Evolutionary conservation across 2,113 vertebrate genomes (phyloP).

Genomic region (Progne subis): DNA sequence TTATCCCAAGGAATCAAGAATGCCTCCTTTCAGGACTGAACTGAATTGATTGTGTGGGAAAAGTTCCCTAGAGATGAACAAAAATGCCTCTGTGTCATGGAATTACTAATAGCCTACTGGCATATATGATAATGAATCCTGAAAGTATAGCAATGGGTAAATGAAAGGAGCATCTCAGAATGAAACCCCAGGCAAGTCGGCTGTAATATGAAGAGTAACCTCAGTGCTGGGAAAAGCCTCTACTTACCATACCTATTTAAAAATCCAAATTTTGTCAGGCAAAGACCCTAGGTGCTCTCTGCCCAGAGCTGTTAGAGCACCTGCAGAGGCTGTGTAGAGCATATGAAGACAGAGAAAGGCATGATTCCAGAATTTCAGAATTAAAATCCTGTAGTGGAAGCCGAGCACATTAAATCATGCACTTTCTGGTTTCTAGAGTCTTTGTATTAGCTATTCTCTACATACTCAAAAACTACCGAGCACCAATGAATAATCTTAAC

Average conservation of each 20-base stretch:
- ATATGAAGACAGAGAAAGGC: not conserved
- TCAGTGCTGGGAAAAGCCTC: conserved; percentile 16
- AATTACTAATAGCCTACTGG: conserved; percentile 64
- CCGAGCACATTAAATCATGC: not conserved
- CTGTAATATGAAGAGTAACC: not conserved
- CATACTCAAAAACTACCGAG: not conserved
- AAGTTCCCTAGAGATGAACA: conserved; percentile 69
- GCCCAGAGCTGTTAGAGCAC: not conserved
- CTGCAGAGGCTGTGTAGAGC: not conserved
- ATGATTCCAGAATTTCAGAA: not conserved
- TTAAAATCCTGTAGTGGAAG: not conserved
- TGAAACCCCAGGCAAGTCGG: conserved; percentile 27
- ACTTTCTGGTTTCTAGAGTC: not conserved
- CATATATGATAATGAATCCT: conserved; percentile 63
- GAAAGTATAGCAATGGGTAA: conserved; percentile 27
- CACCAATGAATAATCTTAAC: conserved; percentile 5
- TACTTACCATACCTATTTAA: not conserved
- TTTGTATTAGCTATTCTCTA: not conserved
- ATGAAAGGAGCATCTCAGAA: conserved; percentile 51
- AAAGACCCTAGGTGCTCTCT: not conserved
- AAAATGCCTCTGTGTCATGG: conserved; percentile 55
- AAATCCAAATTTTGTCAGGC: not conserved
- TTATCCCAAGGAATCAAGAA: conserved; percentile 65
- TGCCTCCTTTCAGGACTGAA: conserved; percentile 56
- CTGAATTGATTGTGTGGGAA: conserved; percentile 68